A percentile compares a stretch with the other conserved stretches of the same genome.
These are phyloP conservation scores for Andricus curvator DNA, from an alignment of 2,888 invertebrate species.

Conservation along the genomic window DNA sequence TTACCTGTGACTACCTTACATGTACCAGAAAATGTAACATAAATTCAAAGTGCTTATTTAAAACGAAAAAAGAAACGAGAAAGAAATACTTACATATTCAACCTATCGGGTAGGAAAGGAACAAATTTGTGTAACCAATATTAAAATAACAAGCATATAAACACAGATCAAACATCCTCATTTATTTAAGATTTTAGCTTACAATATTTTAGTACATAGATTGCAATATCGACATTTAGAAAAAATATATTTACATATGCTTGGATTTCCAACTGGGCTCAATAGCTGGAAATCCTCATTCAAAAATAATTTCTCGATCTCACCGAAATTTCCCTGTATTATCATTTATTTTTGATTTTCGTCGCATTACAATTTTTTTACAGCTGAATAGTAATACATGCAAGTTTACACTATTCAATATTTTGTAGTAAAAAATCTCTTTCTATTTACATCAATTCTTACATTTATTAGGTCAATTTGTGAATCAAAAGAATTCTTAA, in stretches of 20 bases:
- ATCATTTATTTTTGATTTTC: no score
- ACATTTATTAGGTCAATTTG: not conserved
- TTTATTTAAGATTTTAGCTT: not conserved
- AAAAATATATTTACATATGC: conserved; percentile 32
- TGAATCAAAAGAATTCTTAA: no score
- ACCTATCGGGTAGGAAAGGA: not conserved
- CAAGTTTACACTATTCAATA: not conserved
- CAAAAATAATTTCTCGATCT: not conserved
- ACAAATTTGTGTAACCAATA: not conserved
- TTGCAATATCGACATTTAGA: not conserved
- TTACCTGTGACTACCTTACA: no score
- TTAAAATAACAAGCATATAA: not conserved
- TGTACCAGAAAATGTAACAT: no score
- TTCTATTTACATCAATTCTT: not conserved
- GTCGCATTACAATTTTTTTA: no score
- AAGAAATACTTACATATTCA: not conserved
- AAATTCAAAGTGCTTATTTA: no score
- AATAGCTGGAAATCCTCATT: conserved; percentile 50
- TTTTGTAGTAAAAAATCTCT: not conserved
- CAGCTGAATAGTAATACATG: no score
- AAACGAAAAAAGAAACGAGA: no score
- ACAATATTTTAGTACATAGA: not conserved
- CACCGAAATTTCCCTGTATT: not conserved
- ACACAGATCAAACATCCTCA: not conserved
- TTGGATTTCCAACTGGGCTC: conserved; percentile 57